phyloP scores from a whole-genome alignment of 2,113 vertebrate genomes.

The Gulo gulo region DNA sequence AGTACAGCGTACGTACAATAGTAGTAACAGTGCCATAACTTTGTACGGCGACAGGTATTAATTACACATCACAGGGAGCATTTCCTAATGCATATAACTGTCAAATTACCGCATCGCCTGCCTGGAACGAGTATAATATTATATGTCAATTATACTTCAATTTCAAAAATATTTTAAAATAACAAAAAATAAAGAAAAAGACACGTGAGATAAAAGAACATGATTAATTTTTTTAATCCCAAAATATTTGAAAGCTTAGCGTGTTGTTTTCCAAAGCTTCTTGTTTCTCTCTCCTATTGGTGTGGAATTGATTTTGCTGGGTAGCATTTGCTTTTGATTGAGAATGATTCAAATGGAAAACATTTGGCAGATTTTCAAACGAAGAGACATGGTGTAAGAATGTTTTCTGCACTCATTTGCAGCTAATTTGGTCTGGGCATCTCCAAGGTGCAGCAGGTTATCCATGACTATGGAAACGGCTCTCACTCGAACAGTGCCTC shows the following conservation, averaged over 20 bases:
- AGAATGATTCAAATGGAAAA: background rate
- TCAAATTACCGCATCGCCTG: background rate
- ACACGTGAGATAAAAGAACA: background rate
- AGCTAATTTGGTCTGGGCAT: constrained; percentile 7
- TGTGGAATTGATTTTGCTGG: constrained; percentile 21
- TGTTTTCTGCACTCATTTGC: constrained; percentile 37
- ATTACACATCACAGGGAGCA: background rate
- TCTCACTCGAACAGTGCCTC: background rate
- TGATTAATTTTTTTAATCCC: background rate
- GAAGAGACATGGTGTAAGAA: background rate
- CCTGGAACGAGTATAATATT: background rate
- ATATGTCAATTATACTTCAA: background rate
- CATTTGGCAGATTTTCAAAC: constrained; percentile 29
- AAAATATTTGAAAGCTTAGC: background rate
- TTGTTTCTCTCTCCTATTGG: background rate
- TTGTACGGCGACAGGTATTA: background rate
- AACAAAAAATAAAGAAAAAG: background rate
- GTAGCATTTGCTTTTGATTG: background rate
- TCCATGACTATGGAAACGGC: background rate
- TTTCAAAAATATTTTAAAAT: background rate
- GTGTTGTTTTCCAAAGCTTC: background rate
- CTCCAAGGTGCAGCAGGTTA: background rate
- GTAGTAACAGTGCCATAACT: background rate
- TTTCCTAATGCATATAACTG: background rate
- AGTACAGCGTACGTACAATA: background rate